Evolutionary conservation across 2,797 vertebrate species (phyloP).

Genomic region (Sarcoramphus papa): DNA sequence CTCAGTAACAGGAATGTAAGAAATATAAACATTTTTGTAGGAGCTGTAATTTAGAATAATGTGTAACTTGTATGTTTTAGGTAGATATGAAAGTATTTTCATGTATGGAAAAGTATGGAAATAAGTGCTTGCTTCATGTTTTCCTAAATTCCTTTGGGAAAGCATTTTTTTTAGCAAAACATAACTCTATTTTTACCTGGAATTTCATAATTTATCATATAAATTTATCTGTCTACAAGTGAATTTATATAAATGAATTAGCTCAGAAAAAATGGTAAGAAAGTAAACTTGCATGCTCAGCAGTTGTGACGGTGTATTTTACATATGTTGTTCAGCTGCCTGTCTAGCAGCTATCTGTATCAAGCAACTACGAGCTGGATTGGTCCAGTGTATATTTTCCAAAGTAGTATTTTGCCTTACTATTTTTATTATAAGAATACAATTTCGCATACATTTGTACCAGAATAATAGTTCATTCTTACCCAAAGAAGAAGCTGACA

Average conservation of each 20-base stretch:
- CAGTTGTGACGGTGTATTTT: not conserved
- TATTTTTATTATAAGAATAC: not conserved
- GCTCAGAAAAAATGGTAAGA: not conserved
- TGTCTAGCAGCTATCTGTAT: not conserved
- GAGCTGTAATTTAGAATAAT: not conserved
- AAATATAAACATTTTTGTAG: not conserved
- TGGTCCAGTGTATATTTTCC: not conserved
- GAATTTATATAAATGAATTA: not conserved
- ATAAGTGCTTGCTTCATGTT: not conserved
- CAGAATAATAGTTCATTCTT: not conserved
- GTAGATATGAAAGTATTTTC: not conserved
- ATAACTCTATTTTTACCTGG: not conserved
- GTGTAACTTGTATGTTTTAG: not conserved
- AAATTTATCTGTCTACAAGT: not conserved
- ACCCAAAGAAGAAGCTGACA: not conserved
- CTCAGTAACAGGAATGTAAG: not conserved
- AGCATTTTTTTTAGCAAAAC: not conserved
- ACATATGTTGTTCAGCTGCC: not conserved
- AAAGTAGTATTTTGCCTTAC: not conserved
- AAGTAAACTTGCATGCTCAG: not conserved
- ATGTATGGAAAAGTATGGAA: not conserved
- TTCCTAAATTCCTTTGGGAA: not conserved
- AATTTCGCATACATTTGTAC: not conserved
- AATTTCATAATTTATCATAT: not conserved
- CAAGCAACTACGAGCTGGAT: not conserved